phyloP scores from a whole-genome alignment of 2,797 vertebrate species.

The Acipenser transmontanus region DNA sequence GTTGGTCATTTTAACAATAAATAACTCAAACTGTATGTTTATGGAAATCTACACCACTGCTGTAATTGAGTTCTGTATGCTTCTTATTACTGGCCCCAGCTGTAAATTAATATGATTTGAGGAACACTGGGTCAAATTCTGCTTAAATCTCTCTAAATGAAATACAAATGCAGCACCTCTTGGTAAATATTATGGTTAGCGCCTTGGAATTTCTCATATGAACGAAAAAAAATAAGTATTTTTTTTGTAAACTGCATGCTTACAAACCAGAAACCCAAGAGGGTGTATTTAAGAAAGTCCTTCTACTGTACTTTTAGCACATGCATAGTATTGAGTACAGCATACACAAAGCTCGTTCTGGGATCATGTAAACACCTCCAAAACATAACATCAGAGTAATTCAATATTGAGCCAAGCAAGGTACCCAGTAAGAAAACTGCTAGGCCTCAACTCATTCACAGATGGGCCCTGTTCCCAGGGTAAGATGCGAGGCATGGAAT shows the following conservation, averaged over 20 bases:
- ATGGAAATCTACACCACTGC: too few relatives aligned
- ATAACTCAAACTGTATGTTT: too few relatives aligned
- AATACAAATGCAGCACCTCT: too few relatives aligned
- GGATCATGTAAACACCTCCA: constrained; percentile 40
- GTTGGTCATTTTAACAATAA: too few relatives aligned
- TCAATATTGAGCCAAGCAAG: constrained; percentile 24
- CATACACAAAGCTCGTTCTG: constrained; percentile 32
- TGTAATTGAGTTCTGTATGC: too few relatives aligned
- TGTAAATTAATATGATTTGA: too few relatives aligned
- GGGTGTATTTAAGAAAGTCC: constrained; percentile 52
- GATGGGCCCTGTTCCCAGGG: constrained; percentile 29
- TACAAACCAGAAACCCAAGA: constrained; percentile 44
- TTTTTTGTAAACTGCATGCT: constrained; percentile 44
- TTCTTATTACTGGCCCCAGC: too few relatives aligned
- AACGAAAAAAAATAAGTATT: too few relatives aligned
- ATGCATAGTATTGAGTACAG: constrained; percentile 30
- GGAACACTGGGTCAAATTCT: too few relatives aligned
- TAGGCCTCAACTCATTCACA: neutral
- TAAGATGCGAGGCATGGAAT: constrained; percentile 27
- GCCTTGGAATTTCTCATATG: too few relatives aligned
- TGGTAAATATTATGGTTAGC: too few relatives aligned
- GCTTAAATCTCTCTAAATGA: too few relatives aligned
- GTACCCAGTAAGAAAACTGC: constrained; percentile 19
- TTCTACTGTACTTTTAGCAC: constrained; percentile 33
- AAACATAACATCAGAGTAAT: constrained; percentile 21